Evolutionary conservation across 1,140 invertebrate genomes (phyloP).

Genomic region (Rhizoglyphus robini): DNA sequence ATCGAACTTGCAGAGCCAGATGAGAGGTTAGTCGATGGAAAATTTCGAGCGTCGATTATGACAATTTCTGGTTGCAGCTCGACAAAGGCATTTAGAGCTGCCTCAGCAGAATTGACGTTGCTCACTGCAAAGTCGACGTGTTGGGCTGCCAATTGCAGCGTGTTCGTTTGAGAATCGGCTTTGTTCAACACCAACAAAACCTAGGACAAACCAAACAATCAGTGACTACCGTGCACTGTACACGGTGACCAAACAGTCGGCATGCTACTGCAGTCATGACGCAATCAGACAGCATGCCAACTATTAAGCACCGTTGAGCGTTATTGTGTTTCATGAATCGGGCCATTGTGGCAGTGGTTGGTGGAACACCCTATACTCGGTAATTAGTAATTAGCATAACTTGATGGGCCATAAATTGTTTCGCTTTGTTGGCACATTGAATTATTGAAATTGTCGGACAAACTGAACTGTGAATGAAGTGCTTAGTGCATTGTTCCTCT

Average conservation of each 20-base stretch:
- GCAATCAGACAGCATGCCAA: neutral
- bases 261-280: neutral
- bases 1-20: neutral
- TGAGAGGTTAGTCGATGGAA: neutral
- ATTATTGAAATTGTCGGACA: neutral
- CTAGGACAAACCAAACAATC: neutral
- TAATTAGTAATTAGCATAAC: slow-evolving; percentile 7
- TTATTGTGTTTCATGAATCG: too few relatives aligned
- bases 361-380: neutral
- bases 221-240: neutral
- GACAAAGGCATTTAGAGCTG: neutral
- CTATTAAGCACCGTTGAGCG: too few relatives aligned
- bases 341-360: too few relatives aligned
- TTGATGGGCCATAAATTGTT: slow-evolving; percentile 12
- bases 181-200: neutral
- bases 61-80: slow-evolving; percentile 7
- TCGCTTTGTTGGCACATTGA: slow-evolving; percentile 3
- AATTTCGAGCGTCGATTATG: slow-evolving; percentile 7
- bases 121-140: neutral
- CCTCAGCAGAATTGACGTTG: neutral
- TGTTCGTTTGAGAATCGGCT: neutral
- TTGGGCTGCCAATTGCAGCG: neutral
- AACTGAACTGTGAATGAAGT: neutral
- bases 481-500: too few relatives aligned
- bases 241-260: neutral